These are phyloP conservation scores for Tetragonula clypearis DNA, from an alignment of 1,140 invertebrate species.

Conservation along the genomic window DNA sequence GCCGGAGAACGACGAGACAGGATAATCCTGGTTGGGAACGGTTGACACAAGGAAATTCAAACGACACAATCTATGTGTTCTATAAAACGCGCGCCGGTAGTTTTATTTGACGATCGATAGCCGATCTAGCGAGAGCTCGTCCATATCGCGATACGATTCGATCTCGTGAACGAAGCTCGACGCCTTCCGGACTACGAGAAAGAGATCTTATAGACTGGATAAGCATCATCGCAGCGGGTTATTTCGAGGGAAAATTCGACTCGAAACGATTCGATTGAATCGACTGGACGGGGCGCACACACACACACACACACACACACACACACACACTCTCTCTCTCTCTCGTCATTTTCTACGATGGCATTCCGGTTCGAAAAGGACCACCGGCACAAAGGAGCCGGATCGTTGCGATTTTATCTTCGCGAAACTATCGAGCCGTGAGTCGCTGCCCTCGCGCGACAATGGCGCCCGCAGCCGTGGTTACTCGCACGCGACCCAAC, in stretches of 20 bases:
- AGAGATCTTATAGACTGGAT: slow-evolving; percentile 33
- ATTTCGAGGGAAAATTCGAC: neutral
- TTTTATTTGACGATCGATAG: slow-evolving; percentile 45
- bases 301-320: no score
- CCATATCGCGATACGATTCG: slow-evolving; percentile 20
- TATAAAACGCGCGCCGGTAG: slow-evolving; percentile 26
- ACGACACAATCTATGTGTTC: neutral
- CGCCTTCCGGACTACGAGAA: slow-evolving; percentile 37
- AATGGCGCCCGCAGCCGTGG: slow-evolving; percentile 34
- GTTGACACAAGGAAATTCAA: slow-evolving; percentile 38
- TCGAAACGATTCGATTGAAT: neutral
- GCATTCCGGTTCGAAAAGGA: neutral
- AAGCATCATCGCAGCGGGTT: slow-evolving; percentile 48
- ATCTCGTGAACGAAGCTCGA: slow-evolving; percentile 26
- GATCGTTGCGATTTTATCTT: slow-evolving; percentile 40
- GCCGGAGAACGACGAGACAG: neutral
- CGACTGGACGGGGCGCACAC: no score
- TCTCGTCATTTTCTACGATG: neutral
- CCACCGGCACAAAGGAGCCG: neutral
- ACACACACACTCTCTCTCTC: no score
- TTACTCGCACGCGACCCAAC: slow-evolving; percentile 58
- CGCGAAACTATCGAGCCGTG: slow-evolving; percentile 35
- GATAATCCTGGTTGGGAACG: neutral
- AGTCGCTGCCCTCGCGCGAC: slow-evolving; percentile 12
- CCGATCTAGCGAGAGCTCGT: slow-evolving; percentile 12